A percentile compares a stretch with the other conserved stretches of the same genome.
phyloP scores from a whole-genome alignment of 2,113 vertebrate species.

The Vulpes lagopus region DNA sequence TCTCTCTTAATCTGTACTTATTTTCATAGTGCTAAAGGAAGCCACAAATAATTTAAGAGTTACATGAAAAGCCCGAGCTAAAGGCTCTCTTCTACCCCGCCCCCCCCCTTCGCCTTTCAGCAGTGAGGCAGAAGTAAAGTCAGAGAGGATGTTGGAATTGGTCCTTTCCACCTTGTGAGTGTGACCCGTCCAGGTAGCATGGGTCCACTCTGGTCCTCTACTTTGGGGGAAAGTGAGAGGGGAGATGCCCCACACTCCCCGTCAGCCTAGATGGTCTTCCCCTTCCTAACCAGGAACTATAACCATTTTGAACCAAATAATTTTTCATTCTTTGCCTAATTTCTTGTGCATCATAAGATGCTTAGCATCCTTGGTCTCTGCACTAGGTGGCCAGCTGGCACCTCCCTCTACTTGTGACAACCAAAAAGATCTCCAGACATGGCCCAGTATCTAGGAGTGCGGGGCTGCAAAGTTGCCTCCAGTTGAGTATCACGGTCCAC shows the following conservation, averaged over 20 bases:
- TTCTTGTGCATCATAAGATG: rapidly evolving
- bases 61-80: background rate
- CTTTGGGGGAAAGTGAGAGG: too few relatives aligned
- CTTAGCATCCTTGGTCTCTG: background rate
- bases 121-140: background rate
- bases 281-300: background rate
- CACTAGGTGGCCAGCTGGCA: background rate
- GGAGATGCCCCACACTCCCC: background rate
- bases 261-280: too few relatives aligned
- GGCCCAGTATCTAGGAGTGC: rapidly evolving
- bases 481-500: background rate
- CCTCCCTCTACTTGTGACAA: background rate
- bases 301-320: background rate
- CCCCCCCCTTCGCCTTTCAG: background rate
- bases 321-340: background rate
- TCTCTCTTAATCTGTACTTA: conserved; percentile 52
- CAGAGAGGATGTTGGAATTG: too few relatives aligned
- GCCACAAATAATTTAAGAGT: conserved; percentile 50
- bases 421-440: background rate
- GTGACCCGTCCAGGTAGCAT: background rate
- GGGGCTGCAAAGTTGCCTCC: background rate
- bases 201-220: background rate
- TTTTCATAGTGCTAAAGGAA: conserved; percentile 17
- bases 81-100: background rate
- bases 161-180: background rate